These are phyloP conservation scores for Cerceris rybyensis DNA, from an alignment of 2,888 invertebrate genomes.

Conservation along the genomic window DNA sequence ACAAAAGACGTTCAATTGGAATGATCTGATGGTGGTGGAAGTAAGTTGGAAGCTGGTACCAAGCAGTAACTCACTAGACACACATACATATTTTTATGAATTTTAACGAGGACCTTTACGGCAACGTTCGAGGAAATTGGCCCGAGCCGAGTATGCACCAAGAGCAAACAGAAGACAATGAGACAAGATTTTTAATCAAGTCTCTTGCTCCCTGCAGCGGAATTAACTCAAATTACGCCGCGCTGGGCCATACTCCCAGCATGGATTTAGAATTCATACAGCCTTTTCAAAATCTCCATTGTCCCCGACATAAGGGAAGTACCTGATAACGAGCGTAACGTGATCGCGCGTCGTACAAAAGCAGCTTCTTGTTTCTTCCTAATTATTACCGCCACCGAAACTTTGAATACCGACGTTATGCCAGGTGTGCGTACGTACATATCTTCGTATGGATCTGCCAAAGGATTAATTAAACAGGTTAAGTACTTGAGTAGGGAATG, in stretches of 20 bases:
- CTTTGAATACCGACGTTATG: constrained; percentile 22
- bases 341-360: constrained; percentile 59
- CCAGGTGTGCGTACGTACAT: not conserved
- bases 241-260: constrained; percentile 72
- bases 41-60: not conserved
- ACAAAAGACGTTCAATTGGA: too few relatives aligned
- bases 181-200: constrained; percentile 79
- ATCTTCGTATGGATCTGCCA: not conserved
- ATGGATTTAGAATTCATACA: constrained; percentile 78
- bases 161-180: constrained; percentile 80
- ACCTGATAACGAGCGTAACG: constrained; percentile 58
- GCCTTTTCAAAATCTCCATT: constrained; percentile 77
- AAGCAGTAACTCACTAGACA: constrained; percentile 16
- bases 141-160: constrained; percentile 74
- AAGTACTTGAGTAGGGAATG: not conserved
- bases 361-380: constrained; percentile 34
- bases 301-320: constrained; percentile 63
- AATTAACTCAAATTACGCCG: constrained; percentile 80
- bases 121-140: constrained; percentile 72
- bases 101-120: constrained; percentile 70
- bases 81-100: constrained; percentile 69
- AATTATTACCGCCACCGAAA: constrained; percentile 43
- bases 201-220: constrained; percentile 78
- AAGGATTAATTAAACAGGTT: constrained; percentile 1
- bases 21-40: not conserved